These are phyloP conservation scores for Podarcis cretensis DNA, from an alignment of 2,113 vertebrate species.

Conservation along the genomic window DNA sequence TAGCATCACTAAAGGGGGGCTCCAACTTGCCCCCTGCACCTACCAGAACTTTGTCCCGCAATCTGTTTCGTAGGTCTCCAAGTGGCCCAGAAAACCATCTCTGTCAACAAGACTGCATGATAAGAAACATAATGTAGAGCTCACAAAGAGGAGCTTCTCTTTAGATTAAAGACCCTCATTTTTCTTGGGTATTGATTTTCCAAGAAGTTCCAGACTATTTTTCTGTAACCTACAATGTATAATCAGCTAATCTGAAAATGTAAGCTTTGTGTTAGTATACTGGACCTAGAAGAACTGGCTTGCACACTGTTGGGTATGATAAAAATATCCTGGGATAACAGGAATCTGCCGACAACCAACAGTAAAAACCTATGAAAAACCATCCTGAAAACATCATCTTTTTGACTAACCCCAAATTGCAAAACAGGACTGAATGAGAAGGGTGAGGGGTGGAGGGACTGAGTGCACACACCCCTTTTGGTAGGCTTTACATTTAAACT, in stretches of 20 bases:
- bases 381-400: background rate
- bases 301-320: background rate
- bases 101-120: accelerated
- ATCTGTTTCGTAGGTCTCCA: background rate
- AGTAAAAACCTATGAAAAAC: background rate
- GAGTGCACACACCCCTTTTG: background rate
- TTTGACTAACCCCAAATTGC: background rate
- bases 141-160: background rate
- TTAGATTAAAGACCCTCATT: background rate
- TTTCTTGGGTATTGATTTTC: background rate
- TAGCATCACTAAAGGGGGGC: background rate
- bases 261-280: background rate
- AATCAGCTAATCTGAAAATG: background rate
- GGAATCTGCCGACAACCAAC: background rate
- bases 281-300: background rate
- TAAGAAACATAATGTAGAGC: background rate
- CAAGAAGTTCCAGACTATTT: background rate
- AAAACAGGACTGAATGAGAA: background rate
- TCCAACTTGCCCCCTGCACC: too few species aligned
- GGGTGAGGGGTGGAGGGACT: background rate
- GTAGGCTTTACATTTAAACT: background rate
- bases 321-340: background rate
- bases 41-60: background rate
- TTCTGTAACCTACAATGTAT: background rate
- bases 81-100: background rate